These are phyloP conservation scores for Orthosia cruda DNA, from an alignment of 2,888 invertebrate genomes.

Conservation along the genomic window DNA sequence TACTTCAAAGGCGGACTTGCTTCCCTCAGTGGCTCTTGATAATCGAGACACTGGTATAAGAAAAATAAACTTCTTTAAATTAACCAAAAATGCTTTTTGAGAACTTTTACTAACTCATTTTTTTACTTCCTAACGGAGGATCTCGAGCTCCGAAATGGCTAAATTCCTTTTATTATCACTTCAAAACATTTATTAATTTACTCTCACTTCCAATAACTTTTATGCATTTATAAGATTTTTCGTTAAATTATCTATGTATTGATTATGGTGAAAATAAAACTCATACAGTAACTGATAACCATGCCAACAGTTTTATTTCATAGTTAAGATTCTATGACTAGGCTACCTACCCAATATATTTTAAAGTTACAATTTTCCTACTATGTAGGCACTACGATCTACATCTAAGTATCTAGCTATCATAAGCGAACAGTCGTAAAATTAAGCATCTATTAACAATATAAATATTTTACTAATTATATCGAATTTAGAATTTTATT, in stretches of 20 bases:
- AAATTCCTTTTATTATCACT: conserved; percentile 58
- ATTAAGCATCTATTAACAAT: conserved; percentile 79
- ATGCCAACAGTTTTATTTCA: conserved; percentile 81
- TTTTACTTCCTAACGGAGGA: conserved; percentile 65
- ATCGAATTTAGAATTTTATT: conserved; percentile 72
- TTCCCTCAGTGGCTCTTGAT: conserved; percentile 73
- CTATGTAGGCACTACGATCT: conserved; percentile 71
- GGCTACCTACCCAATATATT: conserved; percentile 66
- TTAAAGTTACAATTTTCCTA: conserved; percentile 70
- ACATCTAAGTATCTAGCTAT: conserved; percentile 73
- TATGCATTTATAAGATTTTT: conserved; percentile 17
- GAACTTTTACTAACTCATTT: conserved; percentile 75
- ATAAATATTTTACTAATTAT: conserved; percentile 66
- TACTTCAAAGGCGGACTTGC: conserved; percentile 71
- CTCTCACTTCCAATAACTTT: conserved; percentile 43
- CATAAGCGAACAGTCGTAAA: conserved; percentile 78
- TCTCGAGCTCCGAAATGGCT: conserved; percentile 44
- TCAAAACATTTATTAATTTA: conserved; percentile 62
- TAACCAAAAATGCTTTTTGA: conserved; percentile 67
- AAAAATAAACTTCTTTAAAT: conserved; percentile 67
- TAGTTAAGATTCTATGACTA: conserved; percentile 72
- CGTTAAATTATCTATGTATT: conserved; percentile 11
- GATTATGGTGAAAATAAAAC: conserved; percentile 58
- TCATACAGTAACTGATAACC: conserved; percentile 72
- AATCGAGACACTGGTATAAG: conserved; percentile 71